phyloP scores from a whole-genome alignment of 2,797 vertebrate genomes.

The Threskiornis aethiopicus region DNA sequence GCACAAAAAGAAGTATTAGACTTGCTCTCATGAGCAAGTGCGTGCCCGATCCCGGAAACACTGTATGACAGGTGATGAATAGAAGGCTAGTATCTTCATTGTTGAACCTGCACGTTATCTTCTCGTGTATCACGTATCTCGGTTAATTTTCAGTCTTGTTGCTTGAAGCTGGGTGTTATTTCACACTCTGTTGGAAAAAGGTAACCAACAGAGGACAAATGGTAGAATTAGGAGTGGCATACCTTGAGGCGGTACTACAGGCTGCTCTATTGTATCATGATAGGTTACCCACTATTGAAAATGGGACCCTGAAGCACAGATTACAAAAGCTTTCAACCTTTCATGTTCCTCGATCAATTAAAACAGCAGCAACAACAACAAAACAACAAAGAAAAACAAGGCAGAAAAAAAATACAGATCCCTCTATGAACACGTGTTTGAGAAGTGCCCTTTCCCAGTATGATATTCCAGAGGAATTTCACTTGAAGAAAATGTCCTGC shows the following conservation, averaged over 20 bases:
- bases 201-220: background rate
- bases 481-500: background rate
- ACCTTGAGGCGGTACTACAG: background rate
- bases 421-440: background rate
- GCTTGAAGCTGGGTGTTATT: background rate
- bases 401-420: background rate
- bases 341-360: background rate
- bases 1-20: background rate
- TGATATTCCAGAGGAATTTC: background rate
- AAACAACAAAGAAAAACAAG: background rate
- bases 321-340: background rate
- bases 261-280: background rate
- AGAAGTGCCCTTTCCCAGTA: background rate
- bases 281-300: background rate
- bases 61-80: background rate
- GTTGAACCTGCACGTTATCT: background rate
- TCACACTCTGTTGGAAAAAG: background rate
- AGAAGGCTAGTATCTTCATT: background rate
- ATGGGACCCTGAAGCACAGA: background rate
- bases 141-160: background rate
- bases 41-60: background rate
- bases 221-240: background rate
- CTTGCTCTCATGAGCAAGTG: background rate
- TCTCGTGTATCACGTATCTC: background rate
- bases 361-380: background rate